These are phyloP conservation scores for Cephalotes varians DNA, from an alignment of 2,888 invertebrate genomes.

Conservation along the genomic window DNA sequence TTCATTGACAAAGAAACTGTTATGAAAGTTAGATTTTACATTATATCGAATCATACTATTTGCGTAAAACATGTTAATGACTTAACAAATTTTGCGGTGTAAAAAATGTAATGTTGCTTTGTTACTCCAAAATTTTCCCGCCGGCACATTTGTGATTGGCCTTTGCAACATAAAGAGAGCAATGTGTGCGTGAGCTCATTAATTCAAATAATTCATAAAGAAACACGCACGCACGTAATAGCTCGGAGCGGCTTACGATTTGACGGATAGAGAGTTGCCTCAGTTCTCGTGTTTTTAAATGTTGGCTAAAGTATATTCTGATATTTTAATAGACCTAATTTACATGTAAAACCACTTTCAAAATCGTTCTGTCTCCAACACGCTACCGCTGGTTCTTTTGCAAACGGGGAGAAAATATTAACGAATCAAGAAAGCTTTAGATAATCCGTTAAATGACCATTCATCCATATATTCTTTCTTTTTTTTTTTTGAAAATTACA, in stretches of 20 bases:
- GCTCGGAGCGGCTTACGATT: slow-evolving; percentile 73
- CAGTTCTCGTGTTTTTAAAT: slow-evolving; percentile 80
- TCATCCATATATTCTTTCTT: not conserved
- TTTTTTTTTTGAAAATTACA: not conserved
- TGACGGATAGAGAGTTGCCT: slow-evolving; percentile 71
- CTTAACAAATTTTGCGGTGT: slow-evolving; percentile 9
- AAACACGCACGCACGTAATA: slow-evolving; percentile 83
- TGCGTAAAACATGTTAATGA: not conserved
- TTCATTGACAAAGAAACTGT: not conserved
- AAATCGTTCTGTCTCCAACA: slow-evolving; percentile 73
- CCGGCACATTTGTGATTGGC: slow-evolving; percentile 28
- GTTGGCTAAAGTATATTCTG: slow-evolving; percentile 72
- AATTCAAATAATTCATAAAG: slow-evolving; percentile 85
- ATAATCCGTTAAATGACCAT: not conserved
- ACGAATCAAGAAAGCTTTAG: slow-evolving; percentile 1
- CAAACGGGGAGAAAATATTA: slow-evolving; percentile 32
- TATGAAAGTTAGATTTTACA: not conserved
- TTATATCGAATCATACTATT: not conserved
- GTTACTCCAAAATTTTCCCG: slow-evolving; percentile 35
- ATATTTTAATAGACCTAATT: slow-evolving; percentile 83
- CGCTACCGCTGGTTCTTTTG: slow-evolving; percentile 66
- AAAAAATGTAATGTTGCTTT: slow-evolving; percentile 18
- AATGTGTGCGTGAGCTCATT: slow-evolving; percentile 83
- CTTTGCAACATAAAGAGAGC: slow-evolving; percentile 57
- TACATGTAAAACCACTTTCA: slow-evolving; percentile 82